Evolutionary conservation across 1,140 invertebrate species (phyloP).

Genomic region (Heliconius hewitsoni): DNA sequence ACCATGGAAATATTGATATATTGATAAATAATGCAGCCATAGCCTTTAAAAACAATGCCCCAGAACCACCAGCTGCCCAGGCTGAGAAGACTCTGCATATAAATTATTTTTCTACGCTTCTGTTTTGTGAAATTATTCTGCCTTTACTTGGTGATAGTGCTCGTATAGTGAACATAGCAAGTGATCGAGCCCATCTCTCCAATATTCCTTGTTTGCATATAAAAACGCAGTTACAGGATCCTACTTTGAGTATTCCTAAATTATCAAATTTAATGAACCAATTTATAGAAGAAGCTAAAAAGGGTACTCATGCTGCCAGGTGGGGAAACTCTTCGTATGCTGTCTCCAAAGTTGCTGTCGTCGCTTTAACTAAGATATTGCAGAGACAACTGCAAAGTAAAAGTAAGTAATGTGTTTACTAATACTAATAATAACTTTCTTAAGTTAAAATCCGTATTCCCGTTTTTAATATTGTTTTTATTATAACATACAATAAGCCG

Average conservation of each 20-base stretch:
- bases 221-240: slow-evolving; percentile 78
- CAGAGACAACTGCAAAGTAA: slow-evolving; percentile 44
- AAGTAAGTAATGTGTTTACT: not conserved
- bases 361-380: slow-evolving; percentile 81
- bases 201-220: slow-evolving; percentile 81
- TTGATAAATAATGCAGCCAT: slow-evolving; percentile 94
- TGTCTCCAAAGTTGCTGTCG: slow-evolving; percentile 88
- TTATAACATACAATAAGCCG: too few relatives aligned
- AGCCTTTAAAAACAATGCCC: slow-evolving; percentile 84
- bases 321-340: slow-evolving; percentile 85
- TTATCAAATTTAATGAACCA: slow-evolving; percentile 84
- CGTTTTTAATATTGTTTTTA: too few relatives aligned
- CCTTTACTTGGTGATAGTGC: slow-evolving; percentile 86
- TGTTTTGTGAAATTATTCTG: slow-evolving; percentile 85
- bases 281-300: slow-evolving; percentile 83
- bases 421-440: too few relatives aligned
- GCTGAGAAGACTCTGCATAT: slow-evolving; percentile 86
- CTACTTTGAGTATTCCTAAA: slow-evolving; percentile 81
- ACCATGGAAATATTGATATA: slow-evolving; percentile 89
- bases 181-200: slow-evolving; percentile 83
- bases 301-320: slow-evolving; percentile 60
- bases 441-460: too few relatives aligned
- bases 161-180: slow-evolving; percentile 89
- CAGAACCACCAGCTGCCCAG: slow-evolving; percentile 85
- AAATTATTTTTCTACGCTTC: slow-evolving; percentile 86